Evolutionary conservation across 2,888 invertebrate genomes (phyloP).

Genomic region (Bedellia somnulentella): DNA sequence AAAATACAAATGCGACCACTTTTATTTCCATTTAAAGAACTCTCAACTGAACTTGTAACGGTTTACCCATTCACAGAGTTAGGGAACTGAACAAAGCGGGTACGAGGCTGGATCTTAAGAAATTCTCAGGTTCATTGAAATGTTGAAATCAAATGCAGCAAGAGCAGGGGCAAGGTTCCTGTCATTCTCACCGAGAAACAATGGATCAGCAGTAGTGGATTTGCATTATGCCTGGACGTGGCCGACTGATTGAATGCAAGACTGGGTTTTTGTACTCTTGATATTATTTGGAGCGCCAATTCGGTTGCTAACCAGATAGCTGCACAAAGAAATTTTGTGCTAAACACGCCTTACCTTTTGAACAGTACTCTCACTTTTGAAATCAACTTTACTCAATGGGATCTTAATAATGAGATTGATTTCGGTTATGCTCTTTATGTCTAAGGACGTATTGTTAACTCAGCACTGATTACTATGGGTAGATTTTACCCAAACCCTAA

Average conservation of each 20-base stretch:
- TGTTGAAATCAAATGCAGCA: slow-evolving; percentile 29
- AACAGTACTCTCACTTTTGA: no score
- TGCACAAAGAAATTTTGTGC: no score
- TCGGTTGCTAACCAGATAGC: no score
- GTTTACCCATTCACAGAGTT: slow-evolving; percentile 30
- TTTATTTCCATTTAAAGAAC: slow-evolving; percentile 1
- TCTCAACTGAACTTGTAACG: slow-evolving; percentile 20
- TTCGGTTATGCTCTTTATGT: no score
- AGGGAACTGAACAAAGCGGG: slow-evolving; percentile 12
- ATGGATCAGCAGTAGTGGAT: slow-evolving; percentile 38
- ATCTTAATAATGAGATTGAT: no score
- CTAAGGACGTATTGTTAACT: no score
- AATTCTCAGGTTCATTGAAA: slow-evolving; percentile 44
- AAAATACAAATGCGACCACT: no score
- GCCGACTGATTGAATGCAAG: slow-evolving; percentile 16
- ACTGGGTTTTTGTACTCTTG: slow-evolving; percentile 18
- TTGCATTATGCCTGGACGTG: slow-evolving; percentile 35
- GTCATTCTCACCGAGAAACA: slow-evolving; percentile 33
- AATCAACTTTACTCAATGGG: no score
- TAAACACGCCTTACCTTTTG: no score
- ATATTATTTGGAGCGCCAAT: slow-evolving; percentile 12
- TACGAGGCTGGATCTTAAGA: slow-evolving; percentile 22
- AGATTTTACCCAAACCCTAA: no score
- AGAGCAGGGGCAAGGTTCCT: slow-evolving; percentile 31
- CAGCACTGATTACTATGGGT: no score